Evolutionary conservation across 2,113 vertebrate species (phyloP).

Genomic region (Eulacestoma nigropectus): DNA sequence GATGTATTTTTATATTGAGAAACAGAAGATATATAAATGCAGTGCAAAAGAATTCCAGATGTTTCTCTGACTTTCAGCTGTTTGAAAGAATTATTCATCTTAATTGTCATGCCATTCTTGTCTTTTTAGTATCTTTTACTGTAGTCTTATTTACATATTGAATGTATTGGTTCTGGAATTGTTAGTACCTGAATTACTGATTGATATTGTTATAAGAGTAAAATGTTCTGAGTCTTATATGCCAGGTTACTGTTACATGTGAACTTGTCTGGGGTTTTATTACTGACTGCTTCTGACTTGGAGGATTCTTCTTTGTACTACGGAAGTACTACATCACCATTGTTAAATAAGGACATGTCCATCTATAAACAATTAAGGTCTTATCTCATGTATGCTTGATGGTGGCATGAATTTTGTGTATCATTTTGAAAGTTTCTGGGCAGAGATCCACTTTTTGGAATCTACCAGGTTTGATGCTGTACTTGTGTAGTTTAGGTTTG

Average conservation of each 20-base stretch:
- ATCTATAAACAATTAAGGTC: neutral
- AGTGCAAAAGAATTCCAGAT: conserved; percentile 1
- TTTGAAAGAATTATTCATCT: neutral
- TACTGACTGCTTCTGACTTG: neutral
- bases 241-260: neutral
- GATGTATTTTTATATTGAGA: conserved; percentile 58
- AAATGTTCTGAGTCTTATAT: neutral
- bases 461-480: neutral
- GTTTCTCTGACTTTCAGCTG: conserved; percentile 16
- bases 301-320: neutral
- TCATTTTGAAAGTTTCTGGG: neutral
- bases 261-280: neutral
- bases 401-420: neutral
- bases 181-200: neutral
- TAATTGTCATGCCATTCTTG: conserved; percentile 18
- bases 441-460: neutral
- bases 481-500: neutral
- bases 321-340: neutral
- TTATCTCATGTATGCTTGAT: neutral
- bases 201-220: neutral
- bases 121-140: neutral
- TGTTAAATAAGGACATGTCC: neutral
- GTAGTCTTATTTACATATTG: conserved; percentile 3
- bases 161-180: neutral
- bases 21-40: conserved; percentile 10